These are phyloP conservation scores for Onychomys arenicola DNA, from an alignment of 2,797 vertebrate species.

Conservation along the genomic window DNA sequence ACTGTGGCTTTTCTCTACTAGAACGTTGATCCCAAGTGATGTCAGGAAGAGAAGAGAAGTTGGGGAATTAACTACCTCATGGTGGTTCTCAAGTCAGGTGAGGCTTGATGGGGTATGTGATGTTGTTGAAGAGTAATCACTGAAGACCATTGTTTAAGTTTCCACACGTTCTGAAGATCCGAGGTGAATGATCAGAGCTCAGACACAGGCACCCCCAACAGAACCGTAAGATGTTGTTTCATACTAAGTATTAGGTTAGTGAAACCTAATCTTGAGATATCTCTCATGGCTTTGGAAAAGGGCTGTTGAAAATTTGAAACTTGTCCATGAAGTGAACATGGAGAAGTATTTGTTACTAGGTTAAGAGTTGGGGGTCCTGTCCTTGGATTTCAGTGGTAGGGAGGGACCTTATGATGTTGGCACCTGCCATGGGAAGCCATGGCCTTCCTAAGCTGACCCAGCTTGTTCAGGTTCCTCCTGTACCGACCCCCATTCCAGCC, in stretches of 20 bases:
- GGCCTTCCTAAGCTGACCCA: accelerated
- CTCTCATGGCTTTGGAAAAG: not conserved
- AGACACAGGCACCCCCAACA: not conserved
- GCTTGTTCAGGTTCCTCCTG: not conserved
- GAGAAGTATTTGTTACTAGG: not conserved
- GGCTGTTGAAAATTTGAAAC: not conserved
- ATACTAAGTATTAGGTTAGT: not conserved
- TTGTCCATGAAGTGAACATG: not conserved
- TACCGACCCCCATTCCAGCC: not conserved
- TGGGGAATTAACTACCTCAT: not conserved
- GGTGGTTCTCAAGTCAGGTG: not conserved
- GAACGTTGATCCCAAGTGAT: not conserved
- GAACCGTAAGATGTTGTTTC: not conserved
- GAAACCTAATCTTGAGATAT: not conserved
- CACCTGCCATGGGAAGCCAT: not conserved
- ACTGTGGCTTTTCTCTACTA: not conserved
- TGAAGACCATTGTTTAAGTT: not conserved
- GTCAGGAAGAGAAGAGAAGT: not conserved
- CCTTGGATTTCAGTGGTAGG: not conserved
- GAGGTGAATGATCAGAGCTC: not conserved
- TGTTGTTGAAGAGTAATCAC: not conserved
- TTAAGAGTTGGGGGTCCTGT: not conserved
- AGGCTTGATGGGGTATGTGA: not conserved
- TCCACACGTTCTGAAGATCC: not conserved
- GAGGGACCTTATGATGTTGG: not conserved